phyloP scores from a whole-genome alignment of 2,113 vertebrate genomes.

The Prunella fulvescens region DNA sequence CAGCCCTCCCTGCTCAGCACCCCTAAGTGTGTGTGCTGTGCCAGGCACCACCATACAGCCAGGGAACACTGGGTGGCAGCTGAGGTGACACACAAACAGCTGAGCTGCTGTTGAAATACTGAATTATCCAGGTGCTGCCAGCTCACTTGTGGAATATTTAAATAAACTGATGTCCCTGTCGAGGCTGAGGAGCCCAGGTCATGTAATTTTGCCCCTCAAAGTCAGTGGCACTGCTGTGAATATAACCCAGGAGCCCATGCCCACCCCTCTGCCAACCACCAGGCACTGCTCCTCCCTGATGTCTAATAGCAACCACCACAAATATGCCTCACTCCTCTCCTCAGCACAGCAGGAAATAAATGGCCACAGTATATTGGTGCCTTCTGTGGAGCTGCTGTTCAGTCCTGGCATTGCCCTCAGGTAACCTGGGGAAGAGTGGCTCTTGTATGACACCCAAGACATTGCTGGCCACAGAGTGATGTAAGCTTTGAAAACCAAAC shows the following conservation, averaged over 20 bases:
- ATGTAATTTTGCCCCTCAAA: background rate
- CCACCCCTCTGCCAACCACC: background rate
- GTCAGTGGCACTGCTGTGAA: background rate
- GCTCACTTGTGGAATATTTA: background rate
- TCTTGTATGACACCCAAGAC: background rate
- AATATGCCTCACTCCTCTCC: slow-evolving; percentile 19
- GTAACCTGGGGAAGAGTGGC: background rate
- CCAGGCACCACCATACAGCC: background rate
- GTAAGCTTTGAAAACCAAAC: slow-evolving; percentile 3
- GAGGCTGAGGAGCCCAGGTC: background rate
- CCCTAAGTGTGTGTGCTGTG: background rate
- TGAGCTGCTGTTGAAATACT: background rate
- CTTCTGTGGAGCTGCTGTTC: slow-evolving; percentile 48
- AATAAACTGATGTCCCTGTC: background rate
- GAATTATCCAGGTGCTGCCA: background rate
- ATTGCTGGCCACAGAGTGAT: background rate
- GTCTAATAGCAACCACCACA: slow-evolving; percentile 46
- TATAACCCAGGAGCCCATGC: background rate
- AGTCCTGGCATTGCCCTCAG: background rate
- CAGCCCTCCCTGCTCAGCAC: background rate
- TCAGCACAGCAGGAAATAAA: slow-evolving; percentile 36
- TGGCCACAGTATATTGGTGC: background rate
- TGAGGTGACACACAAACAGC: background rate
- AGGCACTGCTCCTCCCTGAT: slow-evolving; percentile 30
- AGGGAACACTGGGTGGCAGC: fast-evolving